Conservation (phyloP, 2,888 invertebrate species). For the Luperina nickerlii region DNA sequence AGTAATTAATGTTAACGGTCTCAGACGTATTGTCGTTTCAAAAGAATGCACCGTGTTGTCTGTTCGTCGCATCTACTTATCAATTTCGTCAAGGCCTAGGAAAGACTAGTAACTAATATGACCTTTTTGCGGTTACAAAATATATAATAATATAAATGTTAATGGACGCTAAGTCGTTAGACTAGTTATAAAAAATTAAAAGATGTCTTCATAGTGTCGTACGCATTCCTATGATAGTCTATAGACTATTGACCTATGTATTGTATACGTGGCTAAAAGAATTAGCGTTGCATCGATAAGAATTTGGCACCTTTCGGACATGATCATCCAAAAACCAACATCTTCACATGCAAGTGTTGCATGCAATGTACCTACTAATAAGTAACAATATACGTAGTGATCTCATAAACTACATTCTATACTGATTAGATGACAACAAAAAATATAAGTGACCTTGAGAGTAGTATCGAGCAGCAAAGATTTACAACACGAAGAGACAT, state of each 20-base stretch:
- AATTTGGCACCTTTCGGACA: constrained; percentile 37
- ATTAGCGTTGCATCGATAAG: constrained; percentile 5
- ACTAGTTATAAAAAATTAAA: constrained; percentile 19
- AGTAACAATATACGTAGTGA: background rate
- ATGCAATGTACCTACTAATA: background rate
- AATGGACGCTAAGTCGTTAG: constrained; percentile 37
- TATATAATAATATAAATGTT: constrained; percentile 42
- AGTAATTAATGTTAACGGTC: constrained; percentile 9
- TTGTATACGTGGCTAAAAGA: constrained; percentile 10
- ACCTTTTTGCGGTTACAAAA: constrained; percentile 59
- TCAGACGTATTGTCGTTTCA: constrained; percentile 6
- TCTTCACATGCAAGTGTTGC: constrained; percentile 30
- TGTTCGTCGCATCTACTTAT: constrained; percentile 46
- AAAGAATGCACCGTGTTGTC: constrained; percentile 23
- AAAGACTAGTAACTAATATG: constrained; percentile 47
- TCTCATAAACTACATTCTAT: constrained; percentile 6
- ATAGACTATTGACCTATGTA: background rate
- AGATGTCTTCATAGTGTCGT: constrained; percentile 9
- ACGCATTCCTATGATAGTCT: background rate
- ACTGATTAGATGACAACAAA: constrained; percentile 23
- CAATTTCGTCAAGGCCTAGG: constrained; percentile 55
- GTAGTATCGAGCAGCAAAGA: constrained; percentile 23
- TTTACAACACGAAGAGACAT: constrained; percentile 26
- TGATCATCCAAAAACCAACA: constrained; percentile 29
- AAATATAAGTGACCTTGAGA: constrained; percentile 7